Conservation (phyloP, 2,888 invertebrate genomes). For the Oscheius onirici region DNA sequence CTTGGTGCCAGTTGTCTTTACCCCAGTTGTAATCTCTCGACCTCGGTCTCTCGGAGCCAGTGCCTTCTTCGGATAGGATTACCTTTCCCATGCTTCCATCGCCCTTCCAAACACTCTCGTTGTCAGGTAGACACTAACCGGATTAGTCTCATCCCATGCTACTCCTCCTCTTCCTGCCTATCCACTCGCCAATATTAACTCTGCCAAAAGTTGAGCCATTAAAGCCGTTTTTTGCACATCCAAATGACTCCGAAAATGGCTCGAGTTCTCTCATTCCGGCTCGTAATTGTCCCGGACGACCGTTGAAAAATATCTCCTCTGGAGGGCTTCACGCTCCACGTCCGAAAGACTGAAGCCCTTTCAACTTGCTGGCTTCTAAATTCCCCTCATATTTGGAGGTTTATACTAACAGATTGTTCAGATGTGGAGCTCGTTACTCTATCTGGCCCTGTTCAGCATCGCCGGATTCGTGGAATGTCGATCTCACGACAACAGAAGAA, state of each 20-base stretch:
- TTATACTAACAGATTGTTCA: not conserved
- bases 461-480: slow-evolving; percentile 14
- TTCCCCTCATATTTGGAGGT: not conserved
- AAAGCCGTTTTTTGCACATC: not conserved
- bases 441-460: not conserved
- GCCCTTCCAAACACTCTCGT: not conserved
- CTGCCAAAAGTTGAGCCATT: not conserved
- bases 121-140: slow-evolving; percentile 9
- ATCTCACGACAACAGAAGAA: slow-evolving; percentile 1
- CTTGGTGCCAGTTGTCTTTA: slow-evolving; percentile 15
- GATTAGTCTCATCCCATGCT: slow-evolving; percentile 11
- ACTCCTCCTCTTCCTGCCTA: not conserved
- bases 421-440: slow-evolving; percentile 12
- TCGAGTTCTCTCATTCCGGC: slow-evolving; percentile 17
- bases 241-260: slow-evolving; percentile 8
- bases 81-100: slow-evolving; percentile 19
- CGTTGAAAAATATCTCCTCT: not conserved
- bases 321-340: slow-evolving; percentile 2
- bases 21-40: not conserved
- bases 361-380: not conserved
- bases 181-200: slow-evolving; percentile 15
- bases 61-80: slow-evolving; percentile 19
- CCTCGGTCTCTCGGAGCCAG: not conserved
- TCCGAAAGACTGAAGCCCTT: slow-evolving; percentile 10
- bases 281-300: slow-evolving; percentile 20